Base-by-base conservation (phyloP, 1,140 invertebrate species). In the Paramacrobiotus metropolitanus region DNA sequence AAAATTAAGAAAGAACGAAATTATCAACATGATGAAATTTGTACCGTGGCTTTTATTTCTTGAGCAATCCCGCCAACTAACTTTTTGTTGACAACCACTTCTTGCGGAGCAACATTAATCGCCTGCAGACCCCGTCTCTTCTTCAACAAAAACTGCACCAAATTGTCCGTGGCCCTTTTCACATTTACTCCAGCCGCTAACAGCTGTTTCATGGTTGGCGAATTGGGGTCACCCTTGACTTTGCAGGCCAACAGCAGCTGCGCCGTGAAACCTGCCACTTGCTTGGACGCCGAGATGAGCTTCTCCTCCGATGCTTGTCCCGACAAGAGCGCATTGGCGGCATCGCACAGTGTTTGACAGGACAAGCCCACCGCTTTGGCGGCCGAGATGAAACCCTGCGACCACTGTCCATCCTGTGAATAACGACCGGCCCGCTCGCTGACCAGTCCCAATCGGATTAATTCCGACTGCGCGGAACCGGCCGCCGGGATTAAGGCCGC, bases 361-460 rank as follows among this genome's bases (percentile, higher is more conserved):
- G 34, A 40, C 34, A n/a, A 15, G n/a, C 48, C 48, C 4, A 55
- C 28, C 28, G 48, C 15, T 28, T 24, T 15, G 24, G 48, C 48
- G 9, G 48, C 48, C 24, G 48, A 55, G 24, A 55, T 55, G 48
- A 55, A 55, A 20, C 48, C 48, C 24, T 55, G 48, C 0, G 48
- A 96, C 94, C 93, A 98, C 69, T 98, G 92, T 0, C 91, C 92
- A 74, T 97, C 92, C 70, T 96, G 90, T 0, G 86, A 88, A 30
- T 83, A 85, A 20, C 81, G 83, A 21, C 82, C 72, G 1, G 84
- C 15, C 15, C 24, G 15, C 48, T 20, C 48, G 15, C 48, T 24
- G 67, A 80, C 77, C 68, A 78, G 78, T 55, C 81, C 81, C 65
- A 82, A 79, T 62, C 86, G 83, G 61, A 96, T 90, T 0, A 96